These are phyloP conservation scores for Laticauda laticaudata DNA, from an alignment of 2,113 vertebrate species.

Conservation along the genomic window DNA sequence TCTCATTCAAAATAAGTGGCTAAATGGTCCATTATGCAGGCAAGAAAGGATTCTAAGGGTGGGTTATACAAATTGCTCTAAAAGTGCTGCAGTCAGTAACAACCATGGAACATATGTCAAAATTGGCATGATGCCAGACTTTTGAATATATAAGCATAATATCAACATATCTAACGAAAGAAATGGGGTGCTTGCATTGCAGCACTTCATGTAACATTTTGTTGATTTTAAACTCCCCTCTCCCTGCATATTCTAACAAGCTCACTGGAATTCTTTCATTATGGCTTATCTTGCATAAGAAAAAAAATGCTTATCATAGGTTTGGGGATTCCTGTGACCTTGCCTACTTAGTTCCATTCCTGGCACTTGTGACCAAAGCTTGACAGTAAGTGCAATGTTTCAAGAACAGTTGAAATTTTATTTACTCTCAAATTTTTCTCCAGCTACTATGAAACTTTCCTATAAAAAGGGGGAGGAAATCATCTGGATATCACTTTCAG, in stretches of 20 bases:
- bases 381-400: neutral
- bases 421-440: neutral
- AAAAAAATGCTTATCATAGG: neutral
- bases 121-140: neutral
- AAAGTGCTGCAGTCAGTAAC: neutral
- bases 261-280: neutral
- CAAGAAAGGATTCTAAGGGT: neutral
- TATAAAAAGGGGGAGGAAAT: no score
- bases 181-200: neutral
- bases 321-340: neutral
- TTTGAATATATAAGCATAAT: neutral
- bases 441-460: neutral
- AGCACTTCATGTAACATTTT: neutral
- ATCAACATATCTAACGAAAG: neutral
- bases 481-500: no score
- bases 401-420: neutral
- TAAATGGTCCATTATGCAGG: neutral
- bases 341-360: neutral
- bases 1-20: neutral
- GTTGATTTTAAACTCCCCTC: neutral
- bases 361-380: neutral
- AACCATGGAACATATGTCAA: neutral
- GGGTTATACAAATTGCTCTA: neutral
- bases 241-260: neutral
- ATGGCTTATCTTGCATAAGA: neutral